Base-by-base conservation (phyloP, 2,797 vertebrate genomes). In the Agapornis canus region DNA sequence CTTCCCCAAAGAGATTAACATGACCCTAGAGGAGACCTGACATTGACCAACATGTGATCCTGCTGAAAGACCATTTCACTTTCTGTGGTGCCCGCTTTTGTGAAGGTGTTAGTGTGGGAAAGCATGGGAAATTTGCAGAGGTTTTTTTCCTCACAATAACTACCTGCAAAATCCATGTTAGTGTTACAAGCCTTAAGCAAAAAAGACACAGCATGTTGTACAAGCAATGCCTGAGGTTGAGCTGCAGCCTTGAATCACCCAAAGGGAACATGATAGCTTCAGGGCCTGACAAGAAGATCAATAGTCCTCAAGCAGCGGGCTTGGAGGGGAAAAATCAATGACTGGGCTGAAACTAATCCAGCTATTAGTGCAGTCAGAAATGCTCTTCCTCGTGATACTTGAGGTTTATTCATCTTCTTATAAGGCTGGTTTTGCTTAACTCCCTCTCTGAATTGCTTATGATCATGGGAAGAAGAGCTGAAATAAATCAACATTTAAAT, bases 21-120 rank as follows among this genome's bases (percentile, higher is more conserved):
- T 43, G 48, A 69, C 19, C 70, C 3, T 1, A 80, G 71, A 23
- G 0, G 3, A 57, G 51, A 32, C 3, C 11, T 35, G 13, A 4
- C 18, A 12, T 10, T 2, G 0, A 37, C 20, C 18, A 63, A 29
- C 1, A 0, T 27, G 4, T 32, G 27, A 1, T 13, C 37, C 32
- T 48, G 32, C 25, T 9, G 4, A 20, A 60, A 79, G 32, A 52
- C 23, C 2, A 0, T 15, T 31, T 19, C 3, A 0, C 16, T 35
- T 5, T 2, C 52, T 9, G 10, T 22, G 13, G 20, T 35, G 10
- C 8, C 27, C 9, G 1, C 37, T 68, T 60, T 16, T 57, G 60
- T 4, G 3, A 43, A 43, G 45, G 3, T 7, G 54, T 65, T 52
- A 9, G 27, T 2, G 2, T 16, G 43, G 31, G 35, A 8, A 84